Evolutionary conservation across 1,140 invertebrate species (phyloP).

Genomic region (Helicoverpa armigera): DNA sequence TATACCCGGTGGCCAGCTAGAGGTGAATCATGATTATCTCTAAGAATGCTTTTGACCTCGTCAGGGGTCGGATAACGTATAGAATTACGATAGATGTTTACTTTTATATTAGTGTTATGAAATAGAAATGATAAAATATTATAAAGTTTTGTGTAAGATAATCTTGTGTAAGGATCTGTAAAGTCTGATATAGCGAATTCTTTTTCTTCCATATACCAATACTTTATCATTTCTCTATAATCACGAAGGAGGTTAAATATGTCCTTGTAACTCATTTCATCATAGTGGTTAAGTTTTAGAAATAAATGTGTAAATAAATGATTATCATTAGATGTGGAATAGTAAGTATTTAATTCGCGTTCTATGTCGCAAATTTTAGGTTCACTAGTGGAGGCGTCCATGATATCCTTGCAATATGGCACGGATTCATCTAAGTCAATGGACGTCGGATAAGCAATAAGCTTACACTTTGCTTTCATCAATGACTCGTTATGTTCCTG

Average conservation of each 20-base stretch:
- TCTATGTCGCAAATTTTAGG: conserved; percentile 2
- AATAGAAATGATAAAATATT: not conserved
- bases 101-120: not conserved
- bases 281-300: conserved; percentile 60
- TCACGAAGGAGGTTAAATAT: conserved; percentile 52
- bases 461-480: not conserved
- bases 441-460: not conserved
- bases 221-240: conserved; percentile 37
- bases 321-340: conserved; percentile 40
- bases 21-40: not conserved
- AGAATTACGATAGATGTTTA: not conserved
- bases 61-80: not conserved
- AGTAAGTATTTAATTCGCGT: conserved; percentile 19
- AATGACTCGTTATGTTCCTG: not conserved
- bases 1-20: not conserved
- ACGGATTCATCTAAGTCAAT: not conserved
- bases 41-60: not conserved
- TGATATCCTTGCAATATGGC: not conserved
- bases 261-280: conserved; percentile 50
- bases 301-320: conserved; percentile 49
- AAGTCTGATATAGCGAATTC: conserved; percentile 31
- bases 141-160: conserved; percentile 4
- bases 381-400: not conserved
- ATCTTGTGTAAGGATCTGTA: conserved; percentile 34
- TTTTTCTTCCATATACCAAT: not conserved